Percentiles rank a stretch among this genome's conserved stretches.
These are phyloP conservation scores for Acronicta psi DNA, from an alignment of 2,888 invertebrate species.

Conservation along the genomic window DNA sequence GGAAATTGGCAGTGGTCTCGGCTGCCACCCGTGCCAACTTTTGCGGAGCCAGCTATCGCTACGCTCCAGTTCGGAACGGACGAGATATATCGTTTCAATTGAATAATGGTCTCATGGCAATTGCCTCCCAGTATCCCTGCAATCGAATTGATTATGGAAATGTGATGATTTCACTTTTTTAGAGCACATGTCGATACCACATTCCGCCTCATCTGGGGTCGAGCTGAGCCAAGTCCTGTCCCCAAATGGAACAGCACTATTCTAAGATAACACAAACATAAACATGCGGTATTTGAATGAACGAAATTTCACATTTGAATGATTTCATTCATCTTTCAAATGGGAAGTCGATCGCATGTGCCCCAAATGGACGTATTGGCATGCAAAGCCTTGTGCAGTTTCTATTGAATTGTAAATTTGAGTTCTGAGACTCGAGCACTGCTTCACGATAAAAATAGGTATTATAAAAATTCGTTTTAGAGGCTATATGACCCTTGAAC, in stretches of 20 bases:
- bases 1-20: conserved; percentile 88
- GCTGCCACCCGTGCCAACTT: conserved; percentile 85
- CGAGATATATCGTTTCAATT: conserved; percentile 87
- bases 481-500: conserved; percentile 38
- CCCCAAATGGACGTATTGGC: conserved; percentile 86
- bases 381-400: conserved; percentile 87
- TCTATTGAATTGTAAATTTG: conserved; percentile 87
- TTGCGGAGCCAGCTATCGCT: conserved; percentile 87
- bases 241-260: conserved; percentile 24
- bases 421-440: conserved; percentile 79
- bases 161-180: conserved; percentile 51
- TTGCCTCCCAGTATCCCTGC: conserved; percentile 75
- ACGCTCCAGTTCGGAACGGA: conserved; percentile 82
- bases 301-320: conserved; percentile 77
- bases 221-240: conserved; percentile 6
- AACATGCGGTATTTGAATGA: conserved; percentile 65
- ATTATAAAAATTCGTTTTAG: conserved; percentile 64
- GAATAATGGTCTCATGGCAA: conserved; percentile 86
- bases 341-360: conserved; percentile 84
- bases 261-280: conserved; percentile 54
- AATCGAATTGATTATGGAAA: conserved; percentile 75
- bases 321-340: conserved; percentile 86
- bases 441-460: conserved; percentile 72
- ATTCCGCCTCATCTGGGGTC: neutral
- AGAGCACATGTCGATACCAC: conserved; percentile 2